Evolutionary conservation across 2,797 vertebrate genomes (phyloP).

Genomic region (Pangasius djambal): DNA sequence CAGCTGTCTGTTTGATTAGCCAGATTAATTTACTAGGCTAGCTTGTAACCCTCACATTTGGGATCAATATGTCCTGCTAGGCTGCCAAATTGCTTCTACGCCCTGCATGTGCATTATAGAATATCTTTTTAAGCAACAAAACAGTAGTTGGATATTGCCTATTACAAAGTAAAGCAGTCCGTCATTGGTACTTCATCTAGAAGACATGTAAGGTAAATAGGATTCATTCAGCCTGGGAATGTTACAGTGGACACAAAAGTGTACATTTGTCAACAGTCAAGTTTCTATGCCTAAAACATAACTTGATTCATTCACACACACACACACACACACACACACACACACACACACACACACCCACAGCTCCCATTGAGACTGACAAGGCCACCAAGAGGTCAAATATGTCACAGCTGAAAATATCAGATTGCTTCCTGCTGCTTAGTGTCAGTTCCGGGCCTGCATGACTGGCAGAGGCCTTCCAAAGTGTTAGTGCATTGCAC

Average conservation of each 20-base stretch:
- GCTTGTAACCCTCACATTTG: not conserved
- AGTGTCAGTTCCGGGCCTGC: constrained; percentile 41
- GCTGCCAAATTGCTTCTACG: not conserved
- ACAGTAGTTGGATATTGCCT: not conserved
- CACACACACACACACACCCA: constrained; percentile 24
- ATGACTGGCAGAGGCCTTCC: constrained; percentile 57
- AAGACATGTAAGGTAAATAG: not conserved
- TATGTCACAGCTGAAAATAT: constrained; percentile 58
- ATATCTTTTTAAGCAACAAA: not conserved
- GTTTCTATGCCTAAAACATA: constrained; percentile 11
- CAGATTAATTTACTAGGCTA: not conserved
- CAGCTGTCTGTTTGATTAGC: not conserved
- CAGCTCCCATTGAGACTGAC: constrained; percentile 25
- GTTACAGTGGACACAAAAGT: not conserved
- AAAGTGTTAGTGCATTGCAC: constrained; percentile 33
- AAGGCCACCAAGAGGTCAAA: constrained; percentile 51
- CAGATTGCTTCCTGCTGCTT: constrained; percentile 48
- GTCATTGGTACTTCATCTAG: not conserved
- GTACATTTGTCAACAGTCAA: constrained; percentile 7
- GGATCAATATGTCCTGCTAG: not conserved
- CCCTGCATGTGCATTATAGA: not conserved
- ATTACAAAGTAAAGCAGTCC: not conserved
- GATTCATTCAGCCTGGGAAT: not conserved
- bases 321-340: constrained; percentile 23
- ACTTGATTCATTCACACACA: constrained; percentile 27